Conservation (phyloP, 2,888 invertebrate genomes). For the Molanna angustata region DNA sequence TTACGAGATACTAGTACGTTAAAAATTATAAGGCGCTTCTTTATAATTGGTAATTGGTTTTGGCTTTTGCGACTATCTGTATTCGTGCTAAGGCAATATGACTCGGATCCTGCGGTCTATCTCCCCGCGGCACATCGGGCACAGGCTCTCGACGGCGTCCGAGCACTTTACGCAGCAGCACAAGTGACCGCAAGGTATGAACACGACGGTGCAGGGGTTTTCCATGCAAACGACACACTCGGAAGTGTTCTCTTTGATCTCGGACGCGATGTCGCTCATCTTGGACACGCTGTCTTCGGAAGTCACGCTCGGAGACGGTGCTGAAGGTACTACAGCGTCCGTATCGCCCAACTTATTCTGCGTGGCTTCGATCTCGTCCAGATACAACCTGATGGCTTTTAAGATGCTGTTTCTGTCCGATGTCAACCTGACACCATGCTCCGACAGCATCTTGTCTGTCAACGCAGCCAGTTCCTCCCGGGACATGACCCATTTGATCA, state of each 20-base stretch:
- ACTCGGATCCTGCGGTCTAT: conserved; percentile 70
- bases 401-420: conserved; percentile 61
- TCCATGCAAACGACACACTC: conserved; percentile 89
- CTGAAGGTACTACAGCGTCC: conserved; percentile 7
- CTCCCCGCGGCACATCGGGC: conserved; percentile 75
- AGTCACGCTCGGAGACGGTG: conserved; percentile 2
- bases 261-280: conserved; percentile 38
- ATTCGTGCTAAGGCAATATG: conserved; percentile 46
- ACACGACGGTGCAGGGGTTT: conserved; percentile 65
- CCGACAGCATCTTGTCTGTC: conserved; percentile 54
- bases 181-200: conserved; percentile 85
- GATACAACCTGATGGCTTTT: conserved; percentile 61
- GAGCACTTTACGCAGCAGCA: conserved; percentile 77
- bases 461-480: conserved; percentile 53
- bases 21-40: no score
- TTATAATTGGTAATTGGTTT: no score
- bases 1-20: no score
- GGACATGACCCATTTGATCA: conserved; percentile 60
- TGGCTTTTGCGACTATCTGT: no score
- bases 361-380: conserved; percentile 42
- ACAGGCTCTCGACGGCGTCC: conserved; percentile 55
- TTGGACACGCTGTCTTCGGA: not conserved
- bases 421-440: conserved; percentile 55
- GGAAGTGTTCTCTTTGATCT: conserved; percentile 38
- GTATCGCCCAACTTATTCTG: conserved; percentile 29